Percentiles rank a stretch among this genome's conserved stretches.
These are phyloP conservation scores for Ceratosolen fusciceps DNA, from an alignment of 1,140 invertebrate species.

Conservation along the genomic window DNA sequence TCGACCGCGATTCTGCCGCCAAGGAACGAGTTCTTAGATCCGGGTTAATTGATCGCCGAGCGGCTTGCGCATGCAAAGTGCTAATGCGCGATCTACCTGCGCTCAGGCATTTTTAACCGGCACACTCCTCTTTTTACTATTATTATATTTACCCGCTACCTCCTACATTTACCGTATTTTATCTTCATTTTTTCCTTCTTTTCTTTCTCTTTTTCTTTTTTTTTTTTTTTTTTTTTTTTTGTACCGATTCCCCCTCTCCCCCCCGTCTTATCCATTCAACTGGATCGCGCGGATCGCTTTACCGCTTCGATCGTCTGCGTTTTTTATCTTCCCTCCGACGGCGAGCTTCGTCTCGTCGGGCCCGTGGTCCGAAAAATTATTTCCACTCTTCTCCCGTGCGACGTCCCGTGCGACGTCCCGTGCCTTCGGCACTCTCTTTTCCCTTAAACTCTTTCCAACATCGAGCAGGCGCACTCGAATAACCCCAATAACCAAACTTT, in stretches of 20 bases:
- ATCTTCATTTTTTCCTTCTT: background rate
- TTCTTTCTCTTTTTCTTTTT: constrained; percentile 10
- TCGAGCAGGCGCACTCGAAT: no score
- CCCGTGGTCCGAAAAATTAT: no score
- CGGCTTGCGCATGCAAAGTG: constrained; percentile 32
- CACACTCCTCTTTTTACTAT: background rate
- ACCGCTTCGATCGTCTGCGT: background rate
- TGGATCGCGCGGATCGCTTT: background rate
- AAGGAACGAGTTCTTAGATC: constrained; percentile 47
- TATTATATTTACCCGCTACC: background rate
- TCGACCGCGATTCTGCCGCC: constrained; percentile 14
- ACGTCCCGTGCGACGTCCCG: background rate
- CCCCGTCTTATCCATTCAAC: background rate
- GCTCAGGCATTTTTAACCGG: background rate
- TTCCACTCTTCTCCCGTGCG: no score
- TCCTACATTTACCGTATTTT: background rate
- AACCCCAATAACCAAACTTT: no score
- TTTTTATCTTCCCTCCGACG: no score
- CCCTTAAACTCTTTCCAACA: no score
- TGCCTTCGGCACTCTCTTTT: background rate
- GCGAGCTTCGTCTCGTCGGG: no score
- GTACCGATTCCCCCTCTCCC: background rate
- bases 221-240: background rate
- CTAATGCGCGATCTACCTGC: background rate
- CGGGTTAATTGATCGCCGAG: constrained; percentile 46